Base-by-base conservation (phyloP, 2,797 vertebrate genomes). In the Dipus sagitta region DNA sequence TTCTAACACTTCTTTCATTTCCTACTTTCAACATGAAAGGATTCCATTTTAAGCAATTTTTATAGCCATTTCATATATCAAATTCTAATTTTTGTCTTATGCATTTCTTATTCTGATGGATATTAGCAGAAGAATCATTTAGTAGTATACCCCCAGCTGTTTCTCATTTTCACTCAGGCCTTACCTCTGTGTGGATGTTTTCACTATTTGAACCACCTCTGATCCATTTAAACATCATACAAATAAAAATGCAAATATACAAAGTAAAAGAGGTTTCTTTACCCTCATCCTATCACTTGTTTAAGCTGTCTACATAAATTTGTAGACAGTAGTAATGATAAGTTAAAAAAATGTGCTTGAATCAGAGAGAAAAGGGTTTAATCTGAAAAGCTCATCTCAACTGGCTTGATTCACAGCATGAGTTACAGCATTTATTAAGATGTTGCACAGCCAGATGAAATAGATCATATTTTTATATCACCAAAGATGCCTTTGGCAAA, bases 241-340 rank as follows among this genome's bases (percentile, higher is more conserved):
- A 96, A 92, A 95, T 88, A n/a, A 96, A 94, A 96, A 93, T 96
- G 86, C 54, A 94, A 82, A 96, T 91, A 95, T 88, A 79, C 14
- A 92, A 78, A 88, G 82, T 84, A 91, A 92, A 91, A 89, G 42
- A 32, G 26, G 0, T 90, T 94, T 94, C 86, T 91, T 95, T 82
- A 78, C 76, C 26, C 2, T 67, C 24, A 24, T 95, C 67, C 8
- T 8, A 34, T 28, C 60, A 79, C 83, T 91, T 87, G 34, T 23
- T 80, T 10, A 91, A 79, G 1, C 60, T 93, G n/a, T 76, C 74
- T 90, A 65, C 68, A 88, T 62, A 94, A 75, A 86, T 94, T 67
- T 91, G 72, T 86, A 18, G 71, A 95, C 80, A 30, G n/a, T 81
- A 92, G 52, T 80, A 91, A 94, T 84, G 67, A 88, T 87, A 82